Percentiles rank a stretch among this genome's conserved stretches.
These are phyloP conservation scores for Acleris literana DNA, from an alignment of 2,888 invertebrate genomes.

Conservation along the genomic window DNA sequence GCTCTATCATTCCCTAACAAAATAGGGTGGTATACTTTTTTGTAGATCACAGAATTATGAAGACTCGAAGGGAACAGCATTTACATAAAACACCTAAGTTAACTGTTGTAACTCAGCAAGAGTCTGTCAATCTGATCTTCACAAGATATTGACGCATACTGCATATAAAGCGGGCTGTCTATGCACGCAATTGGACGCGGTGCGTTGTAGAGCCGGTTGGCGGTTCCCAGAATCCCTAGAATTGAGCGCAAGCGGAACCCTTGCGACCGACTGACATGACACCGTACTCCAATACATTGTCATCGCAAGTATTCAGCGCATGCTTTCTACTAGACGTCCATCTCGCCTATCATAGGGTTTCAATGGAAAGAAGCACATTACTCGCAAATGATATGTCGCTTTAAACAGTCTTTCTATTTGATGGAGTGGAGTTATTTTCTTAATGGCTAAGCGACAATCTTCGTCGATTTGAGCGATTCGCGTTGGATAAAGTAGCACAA, in stretches of 20 bases:
- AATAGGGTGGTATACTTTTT: too few relatives aligned
- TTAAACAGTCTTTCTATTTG: slow-evolving; percentile 21
- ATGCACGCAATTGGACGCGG: slow-evolving; percentile 22
- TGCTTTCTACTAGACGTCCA: slow-evolving; percentile 31
- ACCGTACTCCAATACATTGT: slow-evolving; percentile 39
- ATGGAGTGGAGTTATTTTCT: slow-evolving; percentile 25
- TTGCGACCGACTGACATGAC: slow-evolving; percentile 71
- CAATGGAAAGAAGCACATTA: slow-evolving; percentile 30
- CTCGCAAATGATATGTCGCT: slow-evolving; percentile 33
- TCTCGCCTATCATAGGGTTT: slow-evolving; percentile 17
- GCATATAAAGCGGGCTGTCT: slow-evolving; percentile 22
- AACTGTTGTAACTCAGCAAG: slow-evolving; percentile 12
- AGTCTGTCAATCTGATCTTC: slow-evolving; percentile 4
- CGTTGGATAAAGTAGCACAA: slow-evolving; percentile 37
- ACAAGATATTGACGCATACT: slow-evolving; percentile 16
- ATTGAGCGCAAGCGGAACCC: slow-evolving; percentile 70
- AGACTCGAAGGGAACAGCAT: slow-evolving; percentile 38
- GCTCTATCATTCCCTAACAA: too few relatives aligned
- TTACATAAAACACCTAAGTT: neutral
- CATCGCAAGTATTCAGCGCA: slow-evolving; percentile 35
- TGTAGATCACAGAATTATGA: too few relatives aligned
- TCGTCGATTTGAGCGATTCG: slow-evolving; percentile 37
- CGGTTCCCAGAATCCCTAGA: slow-evolving; percentile 60
- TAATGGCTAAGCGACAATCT: slow-evolving; percentile 37
- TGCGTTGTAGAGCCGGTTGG: slow-evolving; percentile 36